Evolutionary conservation across 2,797 vertebrate genomes (phyloP).

Genomic region (Mallotus villosus): DNA sequence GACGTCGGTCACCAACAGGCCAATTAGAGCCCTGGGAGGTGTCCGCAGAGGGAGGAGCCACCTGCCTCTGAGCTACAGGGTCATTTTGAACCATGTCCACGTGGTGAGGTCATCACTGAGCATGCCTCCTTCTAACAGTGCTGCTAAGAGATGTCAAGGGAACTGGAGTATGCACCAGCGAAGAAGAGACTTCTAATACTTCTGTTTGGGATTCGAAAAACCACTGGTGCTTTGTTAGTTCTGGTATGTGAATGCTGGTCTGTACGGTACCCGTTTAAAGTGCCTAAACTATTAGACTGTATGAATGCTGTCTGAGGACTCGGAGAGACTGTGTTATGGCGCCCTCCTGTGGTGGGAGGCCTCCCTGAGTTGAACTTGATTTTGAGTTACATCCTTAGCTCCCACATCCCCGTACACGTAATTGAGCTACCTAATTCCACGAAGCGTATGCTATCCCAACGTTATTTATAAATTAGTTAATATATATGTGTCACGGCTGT

Average conservation of each 20-base stretch:
- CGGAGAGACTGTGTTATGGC: constrained; percentile 35
- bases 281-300: constrained; percentile 33
- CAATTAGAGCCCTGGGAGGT: constrained; percentile 56
- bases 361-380: constrained; percentile 15
- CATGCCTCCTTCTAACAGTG: not conserved
- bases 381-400: constrained; percentile 1
- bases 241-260: constrained; percentile 7
- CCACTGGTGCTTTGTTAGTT: constrained; percentile 36
- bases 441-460: constrained; percentile 43
- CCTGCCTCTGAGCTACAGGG: not conserved
- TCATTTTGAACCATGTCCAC: not conserved
- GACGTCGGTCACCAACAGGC: constrained; percentile 77
- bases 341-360: constrained; percentile 56
- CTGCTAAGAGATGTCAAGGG: not conserved
- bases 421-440: constrained; percentile 49
- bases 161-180: not conserved
- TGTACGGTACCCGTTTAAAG: constrained; percentile 5
- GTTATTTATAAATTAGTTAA: constrained; percentile 69
- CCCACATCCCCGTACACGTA: constrained; percentile 17
- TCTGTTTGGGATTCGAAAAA: constrained; percentile 29
- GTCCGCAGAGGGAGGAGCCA: not conserved
- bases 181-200: not conserved
- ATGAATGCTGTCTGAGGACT: constrained; percentile 2
- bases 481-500: constrained; percentile 56
- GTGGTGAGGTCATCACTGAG: not conserved